Percentiles rank a stretch among this genome's conserved stretches.
Conservation (phyloP, 2,113 vertebrate genomes). For the Paramormyrops kingsleyae region DNA sequence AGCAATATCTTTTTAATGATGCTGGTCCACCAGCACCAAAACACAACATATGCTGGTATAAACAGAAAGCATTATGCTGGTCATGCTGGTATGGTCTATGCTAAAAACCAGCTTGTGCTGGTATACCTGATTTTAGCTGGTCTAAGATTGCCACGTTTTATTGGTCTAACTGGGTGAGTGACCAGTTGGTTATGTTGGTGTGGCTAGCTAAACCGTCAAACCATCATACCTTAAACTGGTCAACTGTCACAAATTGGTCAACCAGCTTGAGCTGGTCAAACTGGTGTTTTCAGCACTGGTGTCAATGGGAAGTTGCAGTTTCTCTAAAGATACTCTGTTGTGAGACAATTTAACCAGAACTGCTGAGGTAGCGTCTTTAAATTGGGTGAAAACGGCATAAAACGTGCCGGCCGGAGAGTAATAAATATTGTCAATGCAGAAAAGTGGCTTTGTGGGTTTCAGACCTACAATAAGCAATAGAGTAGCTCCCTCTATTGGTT, state of each 20-base stretch:
- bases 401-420: background rate
- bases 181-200: background rate
- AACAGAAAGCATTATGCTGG: background rate
- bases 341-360: background rate
- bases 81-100: background rate
- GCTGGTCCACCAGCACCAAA: background rate
- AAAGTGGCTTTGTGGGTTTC: background rate
- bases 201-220: background rate
- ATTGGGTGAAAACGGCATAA: background rate
- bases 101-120: background rate
- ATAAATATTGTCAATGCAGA: background rate
- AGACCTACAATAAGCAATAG: background rate
- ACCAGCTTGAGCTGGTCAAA: background rate
- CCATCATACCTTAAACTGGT: background rate
- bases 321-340: background rate
- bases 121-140: background rate
- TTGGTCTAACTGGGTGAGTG: background rate
- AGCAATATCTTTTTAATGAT: background rate
- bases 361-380: background rate
- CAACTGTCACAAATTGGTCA: background rate
- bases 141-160: background rate
- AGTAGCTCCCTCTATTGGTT: background rate
- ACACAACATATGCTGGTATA: background rate
- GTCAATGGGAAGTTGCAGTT: background rate
- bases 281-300: background rate